Evolutionary conservation across 2,797 vertebrate species (phyloP).

Genomic region (Rhyacichthys aspro): DNA sequence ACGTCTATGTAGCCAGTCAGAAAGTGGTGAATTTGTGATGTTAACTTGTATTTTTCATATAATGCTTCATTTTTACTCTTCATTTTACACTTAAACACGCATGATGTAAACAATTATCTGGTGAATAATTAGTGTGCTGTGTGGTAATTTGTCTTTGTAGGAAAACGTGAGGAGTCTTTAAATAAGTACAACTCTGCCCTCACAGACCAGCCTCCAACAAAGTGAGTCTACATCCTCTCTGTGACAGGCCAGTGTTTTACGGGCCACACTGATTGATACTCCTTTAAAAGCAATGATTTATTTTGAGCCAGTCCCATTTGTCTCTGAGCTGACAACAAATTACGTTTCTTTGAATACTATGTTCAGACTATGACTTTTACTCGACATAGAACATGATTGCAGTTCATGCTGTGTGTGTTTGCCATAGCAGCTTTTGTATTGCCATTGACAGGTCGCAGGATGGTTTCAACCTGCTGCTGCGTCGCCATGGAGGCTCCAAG

Average conservation of each 20-base stretch:
- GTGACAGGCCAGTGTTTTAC: constrained; percentile 8
- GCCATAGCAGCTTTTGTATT: constrained; percentile 13
- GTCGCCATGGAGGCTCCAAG: constrained; percentile 85
- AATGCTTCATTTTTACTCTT: too few species aligned
- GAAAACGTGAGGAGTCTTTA: constrained; percentile 73
- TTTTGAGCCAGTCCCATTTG: constrained; percentile 20
- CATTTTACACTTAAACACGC: too few species aligned
- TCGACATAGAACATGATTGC: background rate
- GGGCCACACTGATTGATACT: background rate
- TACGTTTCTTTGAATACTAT: too few species aligned
- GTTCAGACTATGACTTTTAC: background rate
- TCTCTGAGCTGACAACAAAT: too few species aligned
- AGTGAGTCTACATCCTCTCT: constrained; percentile 60
- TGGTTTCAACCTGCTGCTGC: constrained; percentile 80
- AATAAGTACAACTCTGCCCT: constrained; percentile 73
- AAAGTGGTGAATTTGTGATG: too few species aligned
- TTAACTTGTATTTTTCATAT: too few species aligned
- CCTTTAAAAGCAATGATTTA: background rate
- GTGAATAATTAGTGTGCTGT: background rate
- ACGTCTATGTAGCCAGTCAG: constrained; percentile 3
- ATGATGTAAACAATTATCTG: background rate
- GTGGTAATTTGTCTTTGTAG: constrained; percentile 51
- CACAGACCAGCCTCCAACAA: constrained; percentile 71
- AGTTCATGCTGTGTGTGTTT: background rate
- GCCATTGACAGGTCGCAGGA: constrained; percentile 75